Evolutionary conservation across 1,140 invertebrate species (phyloP), one percentile per base, ranked within the genome.

Genomic region (Bombus waltoni): DNA sequence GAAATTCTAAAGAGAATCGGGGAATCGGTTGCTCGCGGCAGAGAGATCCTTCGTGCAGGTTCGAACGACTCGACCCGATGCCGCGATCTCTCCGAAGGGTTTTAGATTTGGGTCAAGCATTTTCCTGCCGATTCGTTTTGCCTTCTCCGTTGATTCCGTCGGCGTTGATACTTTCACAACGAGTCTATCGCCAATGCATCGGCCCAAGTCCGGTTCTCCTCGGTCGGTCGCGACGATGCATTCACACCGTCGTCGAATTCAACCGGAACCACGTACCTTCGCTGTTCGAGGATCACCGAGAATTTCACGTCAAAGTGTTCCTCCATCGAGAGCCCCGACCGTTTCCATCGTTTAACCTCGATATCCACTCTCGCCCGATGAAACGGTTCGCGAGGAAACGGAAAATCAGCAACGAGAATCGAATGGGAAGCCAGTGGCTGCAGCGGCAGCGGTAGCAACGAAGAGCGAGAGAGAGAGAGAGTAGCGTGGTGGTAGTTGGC

Each of bases 81-180:
- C 66, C 79, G 62, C 75, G 78, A 85, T 90, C 78, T 86, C 70
- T 81, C 42, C 59, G 79, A 82, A 89, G 75, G 76, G 86, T 91
- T 57, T 44, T 9, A 74, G 80, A 91, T 91, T 83, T 76, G 53
- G 90, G 90, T 91, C 90, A 84, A 77, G 75, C 38, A 59, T 77
- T 85, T 59, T 76, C 42, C 75, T 22, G 42, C 22, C 62, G 53
- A 57, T 47, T 76, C 40, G 10, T 76, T 57, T 10, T 11, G 18
- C 35, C 18, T 25, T 9, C 1, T 10, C 6, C n/a, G n/a, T 35
- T 18, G 32, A 32, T 66, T 66, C 15, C 65, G 2, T 22, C n/a
- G 62, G n/a, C n/a, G 1, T 66, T 18, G 66, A 38, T 68, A 68
- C 18, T 15, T 4, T 62, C 13, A 35, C 65, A 35, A 66, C 13